Percentiles rank a stretch among this genome's conserved stretches.
Evolutionary conservation across 2,888 invertebrate genomes (phyloP).

Genomic region (Diaperis boleti): DNA sequence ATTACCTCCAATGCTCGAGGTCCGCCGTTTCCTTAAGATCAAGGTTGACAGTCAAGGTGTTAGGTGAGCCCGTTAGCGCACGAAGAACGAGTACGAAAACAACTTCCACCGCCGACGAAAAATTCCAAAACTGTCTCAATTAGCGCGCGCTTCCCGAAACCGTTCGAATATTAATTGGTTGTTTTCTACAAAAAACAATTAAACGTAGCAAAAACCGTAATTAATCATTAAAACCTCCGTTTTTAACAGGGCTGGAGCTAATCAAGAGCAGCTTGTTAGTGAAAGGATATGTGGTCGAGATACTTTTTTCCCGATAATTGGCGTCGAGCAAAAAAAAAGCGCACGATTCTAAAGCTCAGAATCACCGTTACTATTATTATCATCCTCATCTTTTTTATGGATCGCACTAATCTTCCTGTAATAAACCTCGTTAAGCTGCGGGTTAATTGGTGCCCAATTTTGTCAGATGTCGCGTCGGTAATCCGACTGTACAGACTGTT

Average conservation of each 20-base stretch:
- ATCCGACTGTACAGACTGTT: too few relatives aligned
- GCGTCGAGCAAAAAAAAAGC: conserved; percentile 47
- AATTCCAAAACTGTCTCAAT: conserved; percentile 29
- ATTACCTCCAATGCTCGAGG: too few relatives aligned
- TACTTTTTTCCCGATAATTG: conserved; percentile 52
- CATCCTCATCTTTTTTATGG: conserved; percentile 31
- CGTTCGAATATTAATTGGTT: conserved; percentile 39
- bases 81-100: too few relatives aligned
- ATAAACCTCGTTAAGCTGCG: conserved; percentile 24
- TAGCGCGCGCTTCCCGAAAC: conserved; percentile 20
- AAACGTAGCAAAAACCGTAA: conserved; percentile 46
- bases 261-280: conserved; percentile 53
- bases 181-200: conserved; percentile 39
- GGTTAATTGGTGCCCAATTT: conserved; percentile 25
- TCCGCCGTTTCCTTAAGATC: too few relatives aligned
- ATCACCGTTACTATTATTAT: conserved; percentile 41
- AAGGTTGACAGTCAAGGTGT: too few relatives aligned
- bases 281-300: conserved; percentile 51
- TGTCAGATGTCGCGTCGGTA: not conserved
- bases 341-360: conserved; percentile 44
- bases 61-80: too few relatives aligned
- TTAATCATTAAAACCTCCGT: conserved; percentile 53
- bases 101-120: too few relatives aligned
- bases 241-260: conserved; percentile 49
- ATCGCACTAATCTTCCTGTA: conserved; percentile 31